Evolutionary conservation across 2,113 vertebrate species (phyloP), one percentile per base, ranked within the genome.

Genomic region (Pseudorasbora parva): DNA sequence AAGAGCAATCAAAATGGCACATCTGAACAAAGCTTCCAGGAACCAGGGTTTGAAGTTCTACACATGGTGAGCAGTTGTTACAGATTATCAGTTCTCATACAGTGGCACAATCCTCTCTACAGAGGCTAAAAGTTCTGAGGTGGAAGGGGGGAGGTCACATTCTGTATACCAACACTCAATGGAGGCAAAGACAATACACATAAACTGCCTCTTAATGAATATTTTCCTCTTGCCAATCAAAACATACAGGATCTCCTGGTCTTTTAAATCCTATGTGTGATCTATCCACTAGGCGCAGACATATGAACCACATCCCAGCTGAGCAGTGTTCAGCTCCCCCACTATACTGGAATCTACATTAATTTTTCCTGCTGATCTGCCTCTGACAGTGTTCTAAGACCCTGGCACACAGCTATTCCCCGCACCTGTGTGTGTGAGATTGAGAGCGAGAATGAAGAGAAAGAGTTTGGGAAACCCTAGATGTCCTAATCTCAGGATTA

Each of bases 31-130:
- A 71, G 78, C 75, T 86, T 84, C 69, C 76, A 47, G 49, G 69
- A 83, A 80, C 69, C 68, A 80, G 60, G 21, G 25, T 83, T 80
- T 69, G 41, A 78, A 86, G 81, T 19, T 56, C 49, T 27, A 56
- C 79, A 30, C 68, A 37, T 68, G 59, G 33, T 68, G 33, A 62
- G 81, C 81, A 83, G 81, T 83, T 86, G 81, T 80, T 43, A 83
- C 66, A 83, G 81, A 83, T 86, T 86, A 86, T 81, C 77, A 71
- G 30, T 51, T 79, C 76, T 69, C 33, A 80, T 71, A 60, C 74
- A 83, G 56, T 68, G 49, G 23, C 59, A 79, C 77, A 79, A 47
- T 15, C 2, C 19, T 79, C 15, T n/a, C 59, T 59, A 68, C 45
- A 30, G 10, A 80, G 66, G 19, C 75, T 57, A 27, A 81, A 78